Percentiles rank a stretch among this genome's conserved stretches.
These are phyloP conservation scores for Pseudorectes ferrugineus DNA, from an alignment of 2,113 vertebrate genomes.

Conservation along the genomic window DNA sequence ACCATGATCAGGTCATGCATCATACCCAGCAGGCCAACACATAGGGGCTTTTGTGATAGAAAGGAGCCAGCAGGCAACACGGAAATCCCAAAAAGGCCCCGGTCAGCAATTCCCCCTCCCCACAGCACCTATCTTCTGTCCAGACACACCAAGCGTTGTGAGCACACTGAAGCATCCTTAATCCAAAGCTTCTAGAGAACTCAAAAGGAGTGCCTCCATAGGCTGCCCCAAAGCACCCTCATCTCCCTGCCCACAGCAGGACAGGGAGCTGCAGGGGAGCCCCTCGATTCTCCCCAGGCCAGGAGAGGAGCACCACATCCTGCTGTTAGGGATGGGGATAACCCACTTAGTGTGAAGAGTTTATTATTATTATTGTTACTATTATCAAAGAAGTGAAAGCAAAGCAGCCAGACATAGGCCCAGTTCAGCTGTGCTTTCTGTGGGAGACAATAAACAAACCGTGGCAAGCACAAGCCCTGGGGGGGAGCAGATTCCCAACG, in stretches of 20 bases:
- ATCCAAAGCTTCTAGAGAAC: not conserved
- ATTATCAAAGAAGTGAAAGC: not conserved
- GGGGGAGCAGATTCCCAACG: not conserved
- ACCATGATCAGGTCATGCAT: not conserved
- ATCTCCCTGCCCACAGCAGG: not conserved
- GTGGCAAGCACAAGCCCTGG: not conserved
- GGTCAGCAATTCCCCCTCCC: not conserved
- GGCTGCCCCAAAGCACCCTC: not conserved
- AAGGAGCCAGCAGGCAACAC: not conserved
- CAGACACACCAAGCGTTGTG: not conserved
- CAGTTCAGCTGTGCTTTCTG: conserved; percentile 27
- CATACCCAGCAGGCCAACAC: not conserved
- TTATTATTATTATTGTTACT: not conserved
- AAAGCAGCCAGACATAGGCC: not conserved
- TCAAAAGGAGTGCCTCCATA: rapidly evolving
- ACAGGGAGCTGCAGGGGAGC: not conserved
- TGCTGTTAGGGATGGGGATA: not conserved
- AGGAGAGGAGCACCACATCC: not conserved
- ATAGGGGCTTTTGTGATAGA: not conserved
- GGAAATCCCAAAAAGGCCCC: not conserved
- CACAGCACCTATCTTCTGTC: not conserved
- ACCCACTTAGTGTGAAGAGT: not conserved
- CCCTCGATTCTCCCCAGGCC: not conserved
- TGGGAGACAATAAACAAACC: conserved; percentile 58
- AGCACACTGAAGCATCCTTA: not conserved